These are phyloP conservation scores for Hemaris fuciformis DNA, from an alignment of 2,888 invertebrate genomes.

Conservation along the genomic window DNA sequence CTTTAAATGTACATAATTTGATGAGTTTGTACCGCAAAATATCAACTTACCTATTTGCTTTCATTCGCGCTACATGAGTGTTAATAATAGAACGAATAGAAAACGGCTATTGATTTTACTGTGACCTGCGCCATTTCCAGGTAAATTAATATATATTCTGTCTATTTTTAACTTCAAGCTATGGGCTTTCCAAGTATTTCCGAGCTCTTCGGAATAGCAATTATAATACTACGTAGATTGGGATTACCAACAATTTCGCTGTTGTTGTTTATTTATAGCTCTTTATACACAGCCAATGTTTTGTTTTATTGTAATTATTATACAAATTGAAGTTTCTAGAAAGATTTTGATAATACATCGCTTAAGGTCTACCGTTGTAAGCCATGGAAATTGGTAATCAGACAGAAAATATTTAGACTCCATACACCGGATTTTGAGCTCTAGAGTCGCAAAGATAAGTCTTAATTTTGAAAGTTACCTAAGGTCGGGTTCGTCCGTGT, in stretches of 20 bases:
- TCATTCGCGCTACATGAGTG: neutral
- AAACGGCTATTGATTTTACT: slow-evolving; percentile 41
- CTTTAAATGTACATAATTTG: neutral
- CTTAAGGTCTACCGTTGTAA: neutral
- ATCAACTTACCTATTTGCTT: neutral
- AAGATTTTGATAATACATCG: too few species aligned
- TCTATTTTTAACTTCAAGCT: slow-evolving; percentile 31
- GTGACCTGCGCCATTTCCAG: slow-evolving; percentile 30
- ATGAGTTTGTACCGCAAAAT: neutral
- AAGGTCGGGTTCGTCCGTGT: neutral
- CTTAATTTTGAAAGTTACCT: neutral
- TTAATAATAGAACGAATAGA: slow-evolving; percentile 26
- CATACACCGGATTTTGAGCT: neutral
- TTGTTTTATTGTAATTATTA: too few species aligned
- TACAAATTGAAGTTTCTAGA: too few species aligned
- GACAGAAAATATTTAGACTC: neutral
- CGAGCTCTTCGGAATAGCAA: neutral
- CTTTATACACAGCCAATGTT: too few species aligned
- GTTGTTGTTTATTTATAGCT: neutral
- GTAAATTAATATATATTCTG: slow-evolving; percentile 39
- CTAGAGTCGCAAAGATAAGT: neutral
- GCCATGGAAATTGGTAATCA: neutral
- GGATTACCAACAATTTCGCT: neutral
- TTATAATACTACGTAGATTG: neutral
- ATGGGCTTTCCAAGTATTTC: neutral